Evolutionary conservation across 1,140 invertebrate genomes (phyloP).

Genomic region (Heliconius hermathena): DNA sequence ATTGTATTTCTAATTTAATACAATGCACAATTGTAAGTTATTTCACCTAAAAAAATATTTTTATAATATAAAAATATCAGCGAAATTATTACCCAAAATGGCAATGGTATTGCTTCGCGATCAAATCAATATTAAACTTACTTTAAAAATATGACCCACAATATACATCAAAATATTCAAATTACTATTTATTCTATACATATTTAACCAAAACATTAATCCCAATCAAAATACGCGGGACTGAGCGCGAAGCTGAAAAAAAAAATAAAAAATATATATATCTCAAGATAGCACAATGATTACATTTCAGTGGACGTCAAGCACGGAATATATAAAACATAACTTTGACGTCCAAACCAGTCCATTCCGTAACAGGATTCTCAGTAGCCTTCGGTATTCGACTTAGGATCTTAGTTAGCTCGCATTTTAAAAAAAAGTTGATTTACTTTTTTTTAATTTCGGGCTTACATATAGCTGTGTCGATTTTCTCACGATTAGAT

Average conservation of each 20-base stretch:
- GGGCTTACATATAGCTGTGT: constrained; percentile 25
- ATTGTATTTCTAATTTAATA: too few relatives aligned
- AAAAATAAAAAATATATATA: neutral
- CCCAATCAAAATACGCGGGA: neutral
- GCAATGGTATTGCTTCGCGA: too few relatives aligned
- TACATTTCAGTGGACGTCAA: constrained; percentile 4
- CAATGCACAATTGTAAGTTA: too few relatives aligned
- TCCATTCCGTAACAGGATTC: constrained; percentile 62
- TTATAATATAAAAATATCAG: too few relatives aligned
- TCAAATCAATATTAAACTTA: too few relatives aligned
- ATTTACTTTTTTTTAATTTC: constrained; percentile 29
- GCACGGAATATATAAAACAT: constrained; percentile 50
- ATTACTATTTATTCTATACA: too few relatives aligned
- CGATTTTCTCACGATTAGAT: constrained; percentile 35
- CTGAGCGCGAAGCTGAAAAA: neutral
- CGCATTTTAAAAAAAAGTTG: constrained; percentile 23
- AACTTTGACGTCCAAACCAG: constrained; percentile 69
- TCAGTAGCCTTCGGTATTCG: constrained; percentile 55
- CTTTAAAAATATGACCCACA: too few relatives aligned
- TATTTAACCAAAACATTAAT: too few relatives aligned
- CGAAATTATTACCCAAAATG: too few relatives aligned
- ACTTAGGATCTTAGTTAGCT: constrained; percentile 26
- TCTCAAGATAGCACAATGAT: neutral
- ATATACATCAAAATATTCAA: too few relatives aligned
- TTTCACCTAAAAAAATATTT: too few relatives aligned